Conservation (phyloP, 1,140 invertebrate genomes). For the Penaeus vannamei region DNA sequence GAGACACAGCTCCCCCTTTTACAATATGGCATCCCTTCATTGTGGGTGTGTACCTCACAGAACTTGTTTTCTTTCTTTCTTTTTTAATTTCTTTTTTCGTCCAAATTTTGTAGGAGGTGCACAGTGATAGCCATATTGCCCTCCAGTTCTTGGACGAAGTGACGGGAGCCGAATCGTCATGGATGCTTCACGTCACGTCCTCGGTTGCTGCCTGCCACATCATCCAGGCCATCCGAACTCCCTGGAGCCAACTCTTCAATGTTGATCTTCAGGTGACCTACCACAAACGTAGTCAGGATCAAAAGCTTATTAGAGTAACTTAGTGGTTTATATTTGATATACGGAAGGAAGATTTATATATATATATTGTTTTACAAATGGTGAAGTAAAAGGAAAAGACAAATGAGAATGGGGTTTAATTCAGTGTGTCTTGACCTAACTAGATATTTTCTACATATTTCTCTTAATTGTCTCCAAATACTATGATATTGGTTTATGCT, state of each 20-base stretch:
- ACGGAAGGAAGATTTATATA: background rate
- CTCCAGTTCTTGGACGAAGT: slow-evolving; percentile 51
- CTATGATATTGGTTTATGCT: no score
- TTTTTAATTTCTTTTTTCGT: no score
- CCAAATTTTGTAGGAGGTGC: slow-evolving; percentile 26
- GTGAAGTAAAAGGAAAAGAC: no score
- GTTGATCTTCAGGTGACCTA: slow-evolving; percentile 51
- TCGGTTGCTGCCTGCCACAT: slow-evolving; percentile 45
- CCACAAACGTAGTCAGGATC: slow-evolving; percentile 10
- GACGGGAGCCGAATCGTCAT: slow-evolving; percentile 20
- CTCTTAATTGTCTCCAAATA: no score
- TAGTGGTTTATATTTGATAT: background rate
- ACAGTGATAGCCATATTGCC: slow-evolving; percentile 35
- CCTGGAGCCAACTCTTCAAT: slow-evolving; percentile 44
- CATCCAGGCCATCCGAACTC: slow-evolving; percentile 46
- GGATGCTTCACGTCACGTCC: slow-evolving; percentile 46
- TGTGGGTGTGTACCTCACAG: no score
- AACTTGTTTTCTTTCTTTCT: background rate
- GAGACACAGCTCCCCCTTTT: no score
- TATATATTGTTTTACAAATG: no score
- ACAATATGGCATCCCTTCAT: no score
- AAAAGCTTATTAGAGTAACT: slow-evolving; percentile 3
- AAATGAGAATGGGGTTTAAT: no score
- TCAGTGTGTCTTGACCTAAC: no score
- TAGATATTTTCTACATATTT: no score